Conservation (phyloP, 2,888 invertebrate species). For the Epinotia bilunana region DNA sequence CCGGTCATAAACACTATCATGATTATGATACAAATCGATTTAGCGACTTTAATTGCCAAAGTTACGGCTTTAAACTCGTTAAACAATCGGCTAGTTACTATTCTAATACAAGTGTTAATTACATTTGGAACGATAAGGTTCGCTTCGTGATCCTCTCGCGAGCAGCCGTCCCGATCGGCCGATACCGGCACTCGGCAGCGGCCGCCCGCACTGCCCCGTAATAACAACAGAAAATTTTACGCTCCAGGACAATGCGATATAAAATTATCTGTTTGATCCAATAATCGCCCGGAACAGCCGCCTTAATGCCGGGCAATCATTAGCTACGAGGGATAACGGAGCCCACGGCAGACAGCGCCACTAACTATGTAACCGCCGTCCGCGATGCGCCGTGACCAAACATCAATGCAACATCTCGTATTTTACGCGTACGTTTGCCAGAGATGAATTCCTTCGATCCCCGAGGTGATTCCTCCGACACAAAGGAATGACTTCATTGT, state of each 20-base stretch:
- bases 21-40: conserved; percentile 6
- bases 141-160: conserved; percentile 65
- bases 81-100: conserved; percentile 1
- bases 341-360: conserved; percentile 74
- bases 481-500: conserved; percentile 82
- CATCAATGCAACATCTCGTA: conserved; percentile 77
- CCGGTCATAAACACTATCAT: background rate
- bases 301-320: conserved; percentile 84
- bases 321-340: conserved; percentile 84
- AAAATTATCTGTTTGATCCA: conserved; percentile 85
- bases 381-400: conserved; percentile 70
- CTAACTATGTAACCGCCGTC: conserved; percentile 50
- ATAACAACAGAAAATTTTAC: conserved; percentile 84
- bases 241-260: conserved; percentile 84
- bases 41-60: conserved; percentile 7
- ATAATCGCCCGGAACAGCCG: conserved; percentile 83
- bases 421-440: conserved; percentile 54
- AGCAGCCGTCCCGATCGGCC: conserved; percentile 63
- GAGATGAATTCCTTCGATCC: conserved; percentile 65
- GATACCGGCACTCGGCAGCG: conserved; percentile 60
- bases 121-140: conserved; percentile 33
- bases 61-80: conserved; percentile 9
- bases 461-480: conserved; percentile 65
- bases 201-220: conserved; percentile 64
- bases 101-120: conserved; percentile 40